phyloP scores from a whole-genome alignment of 2,797 vertebrate genomes.

The Micropoecilia bifurca region DNA sequence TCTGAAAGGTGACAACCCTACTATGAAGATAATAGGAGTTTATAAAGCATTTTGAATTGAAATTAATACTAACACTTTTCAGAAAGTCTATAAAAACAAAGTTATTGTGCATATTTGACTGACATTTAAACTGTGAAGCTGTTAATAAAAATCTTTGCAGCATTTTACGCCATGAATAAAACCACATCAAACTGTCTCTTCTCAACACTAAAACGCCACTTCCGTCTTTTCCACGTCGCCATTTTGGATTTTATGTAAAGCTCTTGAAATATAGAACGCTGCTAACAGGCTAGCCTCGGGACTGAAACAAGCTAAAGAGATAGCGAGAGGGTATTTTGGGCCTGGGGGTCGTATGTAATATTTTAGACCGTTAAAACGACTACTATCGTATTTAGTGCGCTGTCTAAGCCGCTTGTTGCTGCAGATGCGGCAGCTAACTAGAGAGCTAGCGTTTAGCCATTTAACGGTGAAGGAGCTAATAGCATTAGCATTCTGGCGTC shows the following conservation, averaged over 20 bases:
- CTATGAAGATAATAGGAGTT: not conserved
- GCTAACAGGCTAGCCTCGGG: slow-evolving; percentile 33
- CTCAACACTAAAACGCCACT: slow-evolving; percentile 73
- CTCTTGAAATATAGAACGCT: slow-evolving; percentile 20
- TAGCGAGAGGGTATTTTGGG: not conserved
- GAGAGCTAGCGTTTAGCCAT: slow-evolving; percentile 36
- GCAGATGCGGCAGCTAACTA: slow-evolving; percentile 35
- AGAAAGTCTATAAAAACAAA: not conserved
- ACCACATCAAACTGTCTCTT: slow-evolving; percentile 26
- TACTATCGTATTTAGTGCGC: not conserved
- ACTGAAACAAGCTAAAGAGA: slow-evolving; percentile 9
- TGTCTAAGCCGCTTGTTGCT: not conserved
- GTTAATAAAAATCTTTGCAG: not conserved
- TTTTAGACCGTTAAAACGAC: not conserved
- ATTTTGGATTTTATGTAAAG: slow-evolving; percentile 87
- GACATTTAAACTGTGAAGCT: not conserved
- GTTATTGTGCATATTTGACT: not conserved
- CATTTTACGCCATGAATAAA: not conserved
- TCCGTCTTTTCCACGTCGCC: slow-evolving; percentile 75
- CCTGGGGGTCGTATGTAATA: not conserved
- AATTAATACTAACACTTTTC: not conserved
- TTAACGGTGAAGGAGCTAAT: slow-evolving; percentile 46
- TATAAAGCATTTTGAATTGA: not conserved
- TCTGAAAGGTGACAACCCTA: too few relatives aligned
- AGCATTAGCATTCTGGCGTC: slow-evolving; percentile 59